Conservation (phyloP, 92 coral and sea anemone species). For the Paramuricea clavata region DNA sequence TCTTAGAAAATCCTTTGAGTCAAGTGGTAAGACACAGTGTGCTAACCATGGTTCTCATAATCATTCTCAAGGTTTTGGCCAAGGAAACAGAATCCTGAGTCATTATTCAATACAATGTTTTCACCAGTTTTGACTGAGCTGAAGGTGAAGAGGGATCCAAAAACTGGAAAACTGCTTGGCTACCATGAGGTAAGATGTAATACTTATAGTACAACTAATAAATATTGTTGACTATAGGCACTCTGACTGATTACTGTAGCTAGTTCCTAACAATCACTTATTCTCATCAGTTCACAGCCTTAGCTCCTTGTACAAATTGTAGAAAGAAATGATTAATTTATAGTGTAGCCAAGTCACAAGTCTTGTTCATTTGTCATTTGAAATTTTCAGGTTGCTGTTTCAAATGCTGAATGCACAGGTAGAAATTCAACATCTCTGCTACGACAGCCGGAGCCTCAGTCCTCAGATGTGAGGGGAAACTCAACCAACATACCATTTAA, state of each 20-base stretch:
- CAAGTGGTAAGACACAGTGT: too few relatives aligned
- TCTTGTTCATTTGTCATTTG: too few relatives aligned
- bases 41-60: too few relatives aligned
- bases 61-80: constrained; percentile 95
- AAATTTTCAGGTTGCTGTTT: constrained; percentile 66
- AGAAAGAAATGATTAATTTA: too few relatives aligned
- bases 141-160: constrained; percentile 86
- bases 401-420: constrained; percentile 83
- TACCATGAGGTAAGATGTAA: constrained; percentile 81
- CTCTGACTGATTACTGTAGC: too few relatives aligned
- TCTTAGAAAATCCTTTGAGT: too few relatives aligned
- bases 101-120: constrained; percentile 73
- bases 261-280: too few relatives aligned
- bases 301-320: too few relatives aligned
- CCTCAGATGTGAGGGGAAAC: constrained; percentile 84
- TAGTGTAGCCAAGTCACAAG: neutral
- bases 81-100: constrained; percentile 77
- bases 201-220: too few relatives aligned
- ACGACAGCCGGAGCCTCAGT: constrained; percentile 86
- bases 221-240: too few relatives aligned
- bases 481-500: constrained; percentile 92
- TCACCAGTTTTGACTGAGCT: constrained; percentile 88
- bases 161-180: constrained; percentile 91
- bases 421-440: constrained; percentile 91
- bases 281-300: too few relatives aligned